Evolutionary conservation across 2,113 vertebrate genomes (phyloP), one percentile per base, ranked within the genome.

Genomic region (Burhinus oedicnemus): DNA sequence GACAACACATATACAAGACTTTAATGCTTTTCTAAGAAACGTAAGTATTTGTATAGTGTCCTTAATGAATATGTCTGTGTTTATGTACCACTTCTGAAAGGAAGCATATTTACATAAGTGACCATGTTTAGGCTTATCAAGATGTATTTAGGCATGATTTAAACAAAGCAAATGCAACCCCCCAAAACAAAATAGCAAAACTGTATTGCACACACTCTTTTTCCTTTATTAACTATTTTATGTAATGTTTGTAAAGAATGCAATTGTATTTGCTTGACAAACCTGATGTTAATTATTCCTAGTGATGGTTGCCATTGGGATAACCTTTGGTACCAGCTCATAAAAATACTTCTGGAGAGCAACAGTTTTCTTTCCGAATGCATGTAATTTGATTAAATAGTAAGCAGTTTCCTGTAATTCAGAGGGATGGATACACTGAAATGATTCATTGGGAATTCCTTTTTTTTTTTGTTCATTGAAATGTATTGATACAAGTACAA

Each of bases 131-230:
- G 52, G 25, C 75, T 79, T 91, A 42, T 58, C 61, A 72, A 55
- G 16, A 7, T 71, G 8, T 82, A 20, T 60, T 91, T 81, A 81
- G 29, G 18, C 40, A 71, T 13, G 7, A 57, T 40, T 77, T 66
- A 49, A 77, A 52, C 22, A 85, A 71, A 70, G 9, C 16, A 29
- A 77, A 40, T 21, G 19, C 4, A 83, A 79, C 5, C 13, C 14
- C 5, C 3, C 9, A 12, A 51, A 44, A 27, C 11, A 44, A 57
- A 49, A 62, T 5, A 78, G 9, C 9, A 77, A 74, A 87, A 68
- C 5, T 19, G 2, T 62, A 60, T 40, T 62, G 11, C 2, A 3
- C 1, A 1, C 9, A 16, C 8, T 77, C 6, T 47, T 80, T 40
- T 12, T 17, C 26, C 27, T 61, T 65, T 74, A 54, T 70, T 65